Conservation (phyloP, 2,113 vertebrate species). For the Apteryx owenii region DNA sequence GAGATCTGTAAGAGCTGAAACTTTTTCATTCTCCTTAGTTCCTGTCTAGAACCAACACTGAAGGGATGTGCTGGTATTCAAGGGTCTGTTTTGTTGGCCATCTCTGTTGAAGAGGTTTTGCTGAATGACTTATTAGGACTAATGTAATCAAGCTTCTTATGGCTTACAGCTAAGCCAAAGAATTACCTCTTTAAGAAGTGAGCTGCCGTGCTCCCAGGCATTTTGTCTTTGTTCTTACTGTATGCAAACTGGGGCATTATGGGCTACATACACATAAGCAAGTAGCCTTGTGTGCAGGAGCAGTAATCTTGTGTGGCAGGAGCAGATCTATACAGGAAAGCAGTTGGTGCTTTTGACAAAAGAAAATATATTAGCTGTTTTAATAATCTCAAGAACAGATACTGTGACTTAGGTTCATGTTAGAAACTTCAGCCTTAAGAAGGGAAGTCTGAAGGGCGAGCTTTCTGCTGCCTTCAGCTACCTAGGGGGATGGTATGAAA, state of each 20-base stretch:
- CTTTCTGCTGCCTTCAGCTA: not conserved
- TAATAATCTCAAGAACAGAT: not conserved
- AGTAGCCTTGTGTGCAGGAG: not conserved
- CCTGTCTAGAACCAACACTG: not conserved
- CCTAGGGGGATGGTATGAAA: not conserved
- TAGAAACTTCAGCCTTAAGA: not conserved
- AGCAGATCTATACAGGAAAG: not conserved
- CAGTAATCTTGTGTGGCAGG: not conserved
- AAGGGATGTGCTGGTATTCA: slow-evolving; percentile 9
- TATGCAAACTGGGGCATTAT: not conserved
- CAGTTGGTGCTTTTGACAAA: not conserved
- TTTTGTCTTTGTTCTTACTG: not conserved
- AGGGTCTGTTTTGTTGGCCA: not conserved
- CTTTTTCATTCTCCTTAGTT: slow-evolving; percentile 17
- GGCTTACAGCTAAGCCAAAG: not conserved
- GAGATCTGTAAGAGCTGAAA: not conserved
- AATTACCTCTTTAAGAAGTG: not conserved
- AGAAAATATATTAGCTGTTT: not conserved
- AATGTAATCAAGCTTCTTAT: slow-evolving; percentile 35
- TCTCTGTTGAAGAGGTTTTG: not conserved
- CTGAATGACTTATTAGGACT: slow-evolving; percentile 37
- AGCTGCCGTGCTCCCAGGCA: not conserved
- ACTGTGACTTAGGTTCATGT: not conserved
- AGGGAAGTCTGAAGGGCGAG: not conserved
- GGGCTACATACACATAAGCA: not conserved